Conservation (phyloP, 2,113 vertebrate genomes). For the Phaetusa simplex region DNA sequence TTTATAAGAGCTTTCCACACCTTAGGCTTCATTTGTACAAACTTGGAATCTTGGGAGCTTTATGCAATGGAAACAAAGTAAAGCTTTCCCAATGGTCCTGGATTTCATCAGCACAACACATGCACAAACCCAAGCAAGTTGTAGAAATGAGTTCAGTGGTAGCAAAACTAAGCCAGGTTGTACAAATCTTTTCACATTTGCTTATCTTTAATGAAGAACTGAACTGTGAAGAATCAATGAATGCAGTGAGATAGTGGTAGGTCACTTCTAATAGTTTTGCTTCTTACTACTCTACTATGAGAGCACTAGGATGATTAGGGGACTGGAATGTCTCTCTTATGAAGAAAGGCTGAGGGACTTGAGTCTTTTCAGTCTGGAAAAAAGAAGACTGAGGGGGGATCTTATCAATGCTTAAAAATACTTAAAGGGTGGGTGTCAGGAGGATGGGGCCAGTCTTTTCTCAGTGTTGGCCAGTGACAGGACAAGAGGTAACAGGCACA, state of each 20-base stretch:
- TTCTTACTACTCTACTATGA: not conserved
- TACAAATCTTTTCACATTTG: not conserved
- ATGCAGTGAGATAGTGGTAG: not conserved
- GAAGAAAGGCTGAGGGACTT: no score
- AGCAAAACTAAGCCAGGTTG: not conserved
- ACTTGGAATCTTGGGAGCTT: not conserved
- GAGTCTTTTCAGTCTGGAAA: no score
- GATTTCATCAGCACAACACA: not conserved
- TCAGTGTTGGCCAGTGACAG: no score
- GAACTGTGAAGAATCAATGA: not conserved
- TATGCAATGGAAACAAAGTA: not conserved
- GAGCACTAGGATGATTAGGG: no score
- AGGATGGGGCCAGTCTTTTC: no score
- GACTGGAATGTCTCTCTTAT: no score
- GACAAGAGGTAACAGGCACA: no score
- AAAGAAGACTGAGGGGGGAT: no score
- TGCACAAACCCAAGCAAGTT: not conserved
- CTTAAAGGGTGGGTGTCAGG: no score
- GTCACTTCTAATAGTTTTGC: not conserved
- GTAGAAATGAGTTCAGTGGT: not conserved
- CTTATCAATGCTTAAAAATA: no score
- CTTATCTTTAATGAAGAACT: not conserved
- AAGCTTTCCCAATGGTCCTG: not conserved
- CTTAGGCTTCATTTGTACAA: not conserved
- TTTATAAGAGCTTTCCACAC: not conserved